Percentiles rank a stretch among this genome's conserved stretches.
Evolutionary conservation across 1,140 invertebrate species (phyloP).

Genomic region (Sitophilus oryzae): DNA sequence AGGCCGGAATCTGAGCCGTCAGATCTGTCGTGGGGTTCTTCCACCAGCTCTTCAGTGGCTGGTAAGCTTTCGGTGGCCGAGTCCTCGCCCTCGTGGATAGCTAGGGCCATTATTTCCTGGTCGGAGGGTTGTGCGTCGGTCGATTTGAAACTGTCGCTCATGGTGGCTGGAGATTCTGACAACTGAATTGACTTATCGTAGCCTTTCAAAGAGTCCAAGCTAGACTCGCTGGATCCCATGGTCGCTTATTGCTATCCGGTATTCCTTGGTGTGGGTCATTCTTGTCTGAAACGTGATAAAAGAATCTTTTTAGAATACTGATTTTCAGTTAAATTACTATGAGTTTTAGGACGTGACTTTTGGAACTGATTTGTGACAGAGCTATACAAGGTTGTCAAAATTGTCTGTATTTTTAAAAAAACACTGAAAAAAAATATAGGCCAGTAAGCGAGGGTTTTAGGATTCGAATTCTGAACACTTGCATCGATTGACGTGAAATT

Average conservation of each 20-base stretch:
- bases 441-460: no score
- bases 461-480: no score
- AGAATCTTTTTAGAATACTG: no score
- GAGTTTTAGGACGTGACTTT: no score
- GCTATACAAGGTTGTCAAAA: no score
- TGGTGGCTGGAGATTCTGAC: slow-evolving; percentile 2
- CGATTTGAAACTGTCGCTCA: slow-evolving; percentile 11
- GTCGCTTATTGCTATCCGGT: slow-evolving; percentile 7
- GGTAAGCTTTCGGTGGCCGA: slow-evolving; percentile 43
- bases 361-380: no score
- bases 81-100: slow-evolving; percentile 37
- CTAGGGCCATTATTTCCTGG: slow-evolving; percentile 11
- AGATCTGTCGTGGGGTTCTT: slow-evolving; percentile 50
- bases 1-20: slow-evolving; percentile 78
- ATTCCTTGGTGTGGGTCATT: slow-evolving; percentile 18
- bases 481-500: no score
- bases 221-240: slow-evolving; percentile 13
- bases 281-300: slow-evolving; percentile 7
- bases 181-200: slow-evolving; percentile 11
- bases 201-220: neutral
- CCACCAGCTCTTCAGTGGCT: slow-evolving; percentile 32
- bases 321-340: no score
- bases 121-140: neutral
- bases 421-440: no score
- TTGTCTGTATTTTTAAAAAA: no score